Conservation (phyloP, 2,888 invertebrate species). For the Notodonta dromedarius region DNA sequence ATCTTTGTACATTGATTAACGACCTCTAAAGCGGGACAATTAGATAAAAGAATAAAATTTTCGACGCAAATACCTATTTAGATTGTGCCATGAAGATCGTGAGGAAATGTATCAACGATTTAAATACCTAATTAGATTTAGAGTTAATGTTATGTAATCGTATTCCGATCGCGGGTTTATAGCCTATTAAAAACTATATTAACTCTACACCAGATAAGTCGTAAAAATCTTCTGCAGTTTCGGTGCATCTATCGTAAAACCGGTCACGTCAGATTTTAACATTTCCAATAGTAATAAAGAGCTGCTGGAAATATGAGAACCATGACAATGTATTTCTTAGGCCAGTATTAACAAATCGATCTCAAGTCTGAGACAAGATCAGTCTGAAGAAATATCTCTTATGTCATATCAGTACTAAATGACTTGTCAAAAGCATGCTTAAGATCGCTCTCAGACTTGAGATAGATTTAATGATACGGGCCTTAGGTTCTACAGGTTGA, state of each 20-base stretch:
- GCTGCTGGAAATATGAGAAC: background rate
- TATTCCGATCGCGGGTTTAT: background rate
- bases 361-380: no score
- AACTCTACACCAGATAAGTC: background rate
- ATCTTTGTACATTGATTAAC: no score
- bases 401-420: no score
- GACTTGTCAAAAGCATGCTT: no score
- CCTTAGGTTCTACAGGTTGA: no score
- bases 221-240: background rate
- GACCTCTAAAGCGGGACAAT: no score
- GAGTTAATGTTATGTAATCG: background rate
- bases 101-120: background rate
- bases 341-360: no score
- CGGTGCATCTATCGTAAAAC: background rate
- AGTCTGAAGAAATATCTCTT: no score
- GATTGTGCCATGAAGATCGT: constrained; percentile 13
- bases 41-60: no score
- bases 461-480: no score
- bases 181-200: background rate
- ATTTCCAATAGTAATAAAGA: background rate
- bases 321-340: background rate
- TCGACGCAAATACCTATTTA: no score
- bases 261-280: background rate
- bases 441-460: no score
- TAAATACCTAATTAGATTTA: background rate